Evolutionary conservation across 2,797 vertebrate genomes (phyloP).

Genomic region (Astyanax mexicanus): DNA sequence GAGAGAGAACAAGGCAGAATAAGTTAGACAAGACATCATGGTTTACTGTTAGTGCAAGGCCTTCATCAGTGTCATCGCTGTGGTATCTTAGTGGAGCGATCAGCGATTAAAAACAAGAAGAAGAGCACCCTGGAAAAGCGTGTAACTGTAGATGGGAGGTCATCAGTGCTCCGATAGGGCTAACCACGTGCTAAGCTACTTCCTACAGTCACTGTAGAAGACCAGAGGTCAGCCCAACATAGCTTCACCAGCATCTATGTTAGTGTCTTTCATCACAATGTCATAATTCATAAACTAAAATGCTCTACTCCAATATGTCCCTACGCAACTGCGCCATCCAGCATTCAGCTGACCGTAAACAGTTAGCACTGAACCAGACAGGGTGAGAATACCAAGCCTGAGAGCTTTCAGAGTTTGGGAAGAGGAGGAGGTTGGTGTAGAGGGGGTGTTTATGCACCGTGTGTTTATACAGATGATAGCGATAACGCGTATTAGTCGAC

Average conservation of each 20-base stretch:
- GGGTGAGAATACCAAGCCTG: constrained; percentile 25
- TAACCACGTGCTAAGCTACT: constrained; percentile 41
- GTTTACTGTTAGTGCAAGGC: constrained; percentile 45
- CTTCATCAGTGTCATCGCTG: constrained; percentile 52
- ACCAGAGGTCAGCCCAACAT: constrained; percentile 7
- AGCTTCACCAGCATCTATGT: constrained; percentile 2
- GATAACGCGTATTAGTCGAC: constrained; percentile 59
- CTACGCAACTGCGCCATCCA: too few species aligned
- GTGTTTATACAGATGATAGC: constrained; percentile 58
- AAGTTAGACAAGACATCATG: constrained; percentile 46
- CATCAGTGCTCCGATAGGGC: constrained; percentile 64
- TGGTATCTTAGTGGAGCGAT: constrained; percentile 70
- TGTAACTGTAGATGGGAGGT: constrained; percentile 70
- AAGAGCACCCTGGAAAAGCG: constrained; percentile 68
- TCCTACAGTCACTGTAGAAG: constrained; percentile 42
- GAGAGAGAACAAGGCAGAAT: constrained; percentile 63
- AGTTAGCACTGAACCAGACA: neutral
- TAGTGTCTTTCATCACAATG: neutral
- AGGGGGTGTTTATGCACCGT: constrained; percentile 14
- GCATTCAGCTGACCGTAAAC: neutral
- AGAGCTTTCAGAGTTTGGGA: constrained; percentile 2
- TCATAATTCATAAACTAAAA: too few species aligned
- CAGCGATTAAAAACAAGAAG: constrained; percentile 67
- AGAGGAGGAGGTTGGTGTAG: neutral
- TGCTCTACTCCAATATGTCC: too few species aligned